Conservation (phyloP, 2,113 vertebrate genomes). For the Lontra canadensis region DNA sequence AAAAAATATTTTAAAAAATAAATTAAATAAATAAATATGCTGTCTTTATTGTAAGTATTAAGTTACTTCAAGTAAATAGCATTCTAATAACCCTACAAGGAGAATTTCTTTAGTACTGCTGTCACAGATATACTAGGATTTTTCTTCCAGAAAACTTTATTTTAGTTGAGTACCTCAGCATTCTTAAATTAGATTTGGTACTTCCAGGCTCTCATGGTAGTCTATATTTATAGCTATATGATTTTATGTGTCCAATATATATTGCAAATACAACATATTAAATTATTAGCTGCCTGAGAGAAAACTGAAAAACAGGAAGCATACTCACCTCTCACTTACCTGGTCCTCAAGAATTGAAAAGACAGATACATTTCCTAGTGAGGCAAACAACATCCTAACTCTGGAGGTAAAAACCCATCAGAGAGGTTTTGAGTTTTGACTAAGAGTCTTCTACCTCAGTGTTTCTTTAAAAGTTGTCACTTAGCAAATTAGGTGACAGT, state of each 20-base stretch:
- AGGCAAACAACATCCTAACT: neutral
- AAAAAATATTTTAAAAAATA: no score
- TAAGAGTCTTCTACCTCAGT: neutral
- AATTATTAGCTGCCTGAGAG: neutral
- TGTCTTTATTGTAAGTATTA: neutral
- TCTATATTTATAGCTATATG: neutral
- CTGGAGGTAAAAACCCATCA: neutral
- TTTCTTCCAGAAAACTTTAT: neutral
- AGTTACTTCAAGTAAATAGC: constrained; percentile 11
- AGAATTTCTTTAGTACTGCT: neutral
- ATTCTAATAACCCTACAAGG: neutral
- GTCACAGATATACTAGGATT: neutral
- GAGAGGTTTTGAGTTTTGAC: neutral
- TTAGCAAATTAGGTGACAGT: neutral
- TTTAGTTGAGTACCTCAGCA: neutral
- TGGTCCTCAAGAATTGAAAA: neutral
- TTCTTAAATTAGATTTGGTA: neutral
- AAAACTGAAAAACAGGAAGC: neutral
- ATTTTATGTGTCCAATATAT: neutral
- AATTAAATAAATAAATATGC: neutral
- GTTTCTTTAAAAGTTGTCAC: neutral
- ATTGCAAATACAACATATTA: neutral
- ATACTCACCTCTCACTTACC: neutral
- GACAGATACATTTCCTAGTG: neutral
- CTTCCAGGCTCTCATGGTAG: neutral